Evolutionary conservation across 1,140 invertebrate genomes (phyloP), one percentile per base, ranked within the genome.

Genomic region (Agrypnia vestita): DNA sequence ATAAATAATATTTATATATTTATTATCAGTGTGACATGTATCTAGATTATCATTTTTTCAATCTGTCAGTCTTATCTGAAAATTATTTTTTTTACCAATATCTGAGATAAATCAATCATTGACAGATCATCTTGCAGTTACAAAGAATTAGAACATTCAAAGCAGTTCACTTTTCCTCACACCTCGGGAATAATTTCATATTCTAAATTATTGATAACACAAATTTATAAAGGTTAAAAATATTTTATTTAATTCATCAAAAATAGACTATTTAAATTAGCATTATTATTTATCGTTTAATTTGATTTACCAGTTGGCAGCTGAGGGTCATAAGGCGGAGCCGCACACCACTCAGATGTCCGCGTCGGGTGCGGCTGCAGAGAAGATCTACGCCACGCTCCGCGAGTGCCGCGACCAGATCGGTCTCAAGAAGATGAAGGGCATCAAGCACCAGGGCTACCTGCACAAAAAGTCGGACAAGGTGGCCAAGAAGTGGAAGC

Each of bases 361-460:
- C 51, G 87, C 91, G 4, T 90, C 90, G 51, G 89, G 94, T 90
- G 88, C 95, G 89, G 90, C 95, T 43, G 96, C 96, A 0, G 96
- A 97, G 85, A 97, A 98, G 87, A 97, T 98, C 84, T 98, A 98
- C 86, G 96, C 96, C 0, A 98, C 96, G 0, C 85, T 98, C 7
- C 90, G 96, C 79, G 96, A 98, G 87, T 97, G 96, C 84, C 91
- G 97, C 11, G 96, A 97, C 88, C 95, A 96, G 86, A 95, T 94
- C 11, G 95, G 95, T 11, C 89, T 95, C 1, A 97, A 97, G 86
- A 96, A 96, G 86, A 96, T 95, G 88, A 95, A 96, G 84, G 95
- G 96, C 46, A 97, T 97, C 83, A 96, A 97, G 86, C 96, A 98
- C 89, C 97, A 97, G 86, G 97, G 97, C 4, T 98, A 97, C 89